Evolutionary conservation across 2,888 invertebrate species (phyloP), one percentile per base, ranked within the genome.

Genomic region (Sesamia inferens): DNA sequence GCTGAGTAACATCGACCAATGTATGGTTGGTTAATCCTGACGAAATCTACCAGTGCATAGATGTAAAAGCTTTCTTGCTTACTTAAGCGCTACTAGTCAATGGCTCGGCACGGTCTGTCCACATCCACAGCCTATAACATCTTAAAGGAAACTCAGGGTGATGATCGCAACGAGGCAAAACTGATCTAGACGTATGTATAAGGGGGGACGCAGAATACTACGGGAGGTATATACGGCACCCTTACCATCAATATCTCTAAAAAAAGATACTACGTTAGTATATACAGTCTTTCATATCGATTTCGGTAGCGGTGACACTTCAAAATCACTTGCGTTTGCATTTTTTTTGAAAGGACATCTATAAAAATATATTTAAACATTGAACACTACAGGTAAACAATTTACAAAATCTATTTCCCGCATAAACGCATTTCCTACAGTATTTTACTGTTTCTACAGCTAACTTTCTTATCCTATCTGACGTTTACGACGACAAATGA

Each of bases 401-500:
- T 81, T 71, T 42, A 71, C 19, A 13, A 75, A 69, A 61, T 71
- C 63, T 48, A 75, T 75, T 68, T n/a, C 5, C 39, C 11, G 31
- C 44, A 74, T 51, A 71, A 84, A 69, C 22, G n/a, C 31, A 47
- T 64, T 68, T 62, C 47, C 44, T n/a, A 55, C 42, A 63, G 57
- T 22, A 31, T 59, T 73, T 83, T 77, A 74, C 66, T 74, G 65
- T 48, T 73, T 72, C 61, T 44, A 76, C 63, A 77, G 63, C 66
- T 71, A 84, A 82, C 61, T 84, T 82, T 78, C 68, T 71, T 71
- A 82, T 74, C 66, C 68, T 54, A 68, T 57, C 58, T 70, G 62
- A 51, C 68, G 55, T 83, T 85, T 82, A 83, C 71, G 76, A 82
- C 71, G 58, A 57, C 64, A 74, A 82, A 80, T 84, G 74, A 82